Conservation (phyloP, 2,113 vertebrate species). For the Psophia crepitans region DNA sequence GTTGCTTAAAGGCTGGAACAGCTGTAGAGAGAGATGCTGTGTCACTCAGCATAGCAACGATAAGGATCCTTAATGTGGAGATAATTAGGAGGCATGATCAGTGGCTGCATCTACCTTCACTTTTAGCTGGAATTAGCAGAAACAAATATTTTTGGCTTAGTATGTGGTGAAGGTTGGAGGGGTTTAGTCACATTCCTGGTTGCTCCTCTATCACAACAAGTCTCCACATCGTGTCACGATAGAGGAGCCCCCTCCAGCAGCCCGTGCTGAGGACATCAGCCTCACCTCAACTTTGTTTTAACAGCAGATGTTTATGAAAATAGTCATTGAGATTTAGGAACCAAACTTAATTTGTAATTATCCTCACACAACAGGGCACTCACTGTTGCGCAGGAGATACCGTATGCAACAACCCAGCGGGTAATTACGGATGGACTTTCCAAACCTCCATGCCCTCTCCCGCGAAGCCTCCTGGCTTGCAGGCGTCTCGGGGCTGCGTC, state of each 20-base stretch:
- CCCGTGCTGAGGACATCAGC: rapidly evolving
- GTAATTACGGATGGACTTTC: background rate
- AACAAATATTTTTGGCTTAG: background rate
- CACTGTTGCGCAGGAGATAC: background rate
- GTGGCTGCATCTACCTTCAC: background rate
- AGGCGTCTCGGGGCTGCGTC: background rate
- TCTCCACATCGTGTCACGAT: rapidly evolving
- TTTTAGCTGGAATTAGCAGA: background rate
- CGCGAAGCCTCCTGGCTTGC: background rate
- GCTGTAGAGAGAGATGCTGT: too few species aligned
- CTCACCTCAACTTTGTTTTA: background rate
- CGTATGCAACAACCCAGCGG: background rate
- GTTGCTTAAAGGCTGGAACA: background rate
- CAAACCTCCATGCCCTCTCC: background rate
- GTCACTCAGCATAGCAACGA: background rate
- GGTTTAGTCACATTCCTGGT: too few species aligned
- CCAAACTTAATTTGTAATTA: background rate
- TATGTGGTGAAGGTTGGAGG: background rate
- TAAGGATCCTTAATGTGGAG: background rate
- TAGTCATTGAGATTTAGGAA: background rate
- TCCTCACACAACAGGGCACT: background rate
- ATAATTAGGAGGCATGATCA: background rate
- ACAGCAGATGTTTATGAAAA: background rate
- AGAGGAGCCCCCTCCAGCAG: background rate
- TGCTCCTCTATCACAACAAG: background rate